Conservation (phyloP, 2,113 vertebrate species). For the Hippocampus barbouri region DNA sequence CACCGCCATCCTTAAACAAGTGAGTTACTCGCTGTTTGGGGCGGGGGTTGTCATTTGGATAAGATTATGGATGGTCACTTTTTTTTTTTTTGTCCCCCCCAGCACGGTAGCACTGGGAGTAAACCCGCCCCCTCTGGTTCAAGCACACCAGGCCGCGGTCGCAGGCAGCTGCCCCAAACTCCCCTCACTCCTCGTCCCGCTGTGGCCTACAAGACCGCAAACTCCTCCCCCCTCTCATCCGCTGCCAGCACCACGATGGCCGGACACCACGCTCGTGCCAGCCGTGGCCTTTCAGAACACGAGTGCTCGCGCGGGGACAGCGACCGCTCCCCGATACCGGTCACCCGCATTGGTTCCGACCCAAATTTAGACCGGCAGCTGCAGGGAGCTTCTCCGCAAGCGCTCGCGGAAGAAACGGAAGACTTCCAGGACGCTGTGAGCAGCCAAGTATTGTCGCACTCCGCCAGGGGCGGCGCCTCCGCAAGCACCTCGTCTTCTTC, state of each 20-base stretch:
- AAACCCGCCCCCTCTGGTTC: conserved; percentile 83
- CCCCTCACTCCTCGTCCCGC: conserved; percentile 92
- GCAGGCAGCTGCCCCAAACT: conserved; percentile 94
- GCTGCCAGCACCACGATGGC: conserved; percentile 58
- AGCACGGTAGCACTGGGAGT: conserved; percentile 78
- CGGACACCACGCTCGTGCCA: conserved; percentile 80
- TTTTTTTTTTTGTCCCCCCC: conserved; percentile 41
- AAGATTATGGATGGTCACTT: conserved; percentile 14
- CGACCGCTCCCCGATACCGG: conserved; percentile 63
- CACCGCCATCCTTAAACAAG: conserved; percentile 78
- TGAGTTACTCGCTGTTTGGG: conserved; percentile 40
- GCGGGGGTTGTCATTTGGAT: not conserved
- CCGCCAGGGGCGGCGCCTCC: conserved; percentile 76
- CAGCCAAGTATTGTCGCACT: conserved; percentile 78
- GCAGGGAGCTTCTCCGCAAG: conserved; percentile 47
- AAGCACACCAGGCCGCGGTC: conserved; percentile 82
- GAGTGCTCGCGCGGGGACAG: conserved; percentile 74
- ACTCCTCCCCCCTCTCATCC: conserved; percentile 83
- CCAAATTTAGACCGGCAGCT: conserved; percentile 77
- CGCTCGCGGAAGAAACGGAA: conserved; percentile 77
- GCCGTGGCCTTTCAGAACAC: conserved; percentile 87
- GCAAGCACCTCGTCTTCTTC: conserved; percentile 57
- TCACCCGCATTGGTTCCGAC: conserved; percentile 85
- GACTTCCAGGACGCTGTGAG: conserved; percentile 89
- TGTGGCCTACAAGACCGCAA: conserved; percentile 91